Percentiles rank a stretch among this genome's conserved stretches.
Conservation (phyloP, 2,797 vertebrate species). For the Clarias platycephalus region DNA sequence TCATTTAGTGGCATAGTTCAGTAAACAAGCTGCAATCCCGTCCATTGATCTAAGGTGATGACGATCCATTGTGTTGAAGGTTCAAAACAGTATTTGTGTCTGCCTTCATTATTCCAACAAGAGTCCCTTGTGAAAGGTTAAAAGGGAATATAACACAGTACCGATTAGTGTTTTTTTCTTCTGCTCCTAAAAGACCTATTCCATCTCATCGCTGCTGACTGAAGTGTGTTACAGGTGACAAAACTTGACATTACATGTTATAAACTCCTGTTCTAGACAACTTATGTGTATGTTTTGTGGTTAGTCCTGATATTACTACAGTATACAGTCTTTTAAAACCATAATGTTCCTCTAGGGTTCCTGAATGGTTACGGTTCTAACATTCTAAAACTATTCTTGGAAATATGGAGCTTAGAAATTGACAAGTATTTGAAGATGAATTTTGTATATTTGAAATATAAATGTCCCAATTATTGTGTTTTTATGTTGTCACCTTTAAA, state of each 20-base stretch:
- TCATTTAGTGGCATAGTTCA: conserved; percentile 21
- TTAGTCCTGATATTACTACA: conserved; percentile 14
- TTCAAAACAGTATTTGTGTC: not conserved
- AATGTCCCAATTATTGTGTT: too few species aligned
- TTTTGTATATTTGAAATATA: conserved; percentile 8
- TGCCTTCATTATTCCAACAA: conserved; percentile 19
- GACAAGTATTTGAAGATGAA: not conserved
- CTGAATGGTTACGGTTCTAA: not conserved
- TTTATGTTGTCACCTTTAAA: too few species aligned
- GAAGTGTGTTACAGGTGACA: not conserved
- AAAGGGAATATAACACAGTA: not conserved
- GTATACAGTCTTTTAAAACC: not conserved
- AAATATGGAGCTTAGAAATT: not conserved
- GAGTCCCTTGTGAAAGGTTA: not conserved
- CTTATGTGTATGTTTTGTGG: not conserved
- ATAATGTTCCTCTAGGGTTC: not conserved
- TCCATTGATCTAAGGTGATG: conserved; percentile 5
- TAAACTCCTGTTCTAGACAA: not conserved
- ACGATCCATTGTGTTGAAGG: not conserved
- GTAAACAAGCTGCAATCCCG: conserved; percentile 25
- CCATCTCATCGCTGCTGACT: not conserved
- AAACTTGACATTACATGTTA: not conserved
- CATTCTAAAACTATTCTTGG: not conserved
- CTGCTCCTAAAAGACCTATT: not conserved
- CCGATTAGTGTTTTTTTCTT: not conserved